Evolutionary conservation across 2,888 invertebrate species (phyloP).

Genomic region (Cryptocheilus praepositus): DNA sequence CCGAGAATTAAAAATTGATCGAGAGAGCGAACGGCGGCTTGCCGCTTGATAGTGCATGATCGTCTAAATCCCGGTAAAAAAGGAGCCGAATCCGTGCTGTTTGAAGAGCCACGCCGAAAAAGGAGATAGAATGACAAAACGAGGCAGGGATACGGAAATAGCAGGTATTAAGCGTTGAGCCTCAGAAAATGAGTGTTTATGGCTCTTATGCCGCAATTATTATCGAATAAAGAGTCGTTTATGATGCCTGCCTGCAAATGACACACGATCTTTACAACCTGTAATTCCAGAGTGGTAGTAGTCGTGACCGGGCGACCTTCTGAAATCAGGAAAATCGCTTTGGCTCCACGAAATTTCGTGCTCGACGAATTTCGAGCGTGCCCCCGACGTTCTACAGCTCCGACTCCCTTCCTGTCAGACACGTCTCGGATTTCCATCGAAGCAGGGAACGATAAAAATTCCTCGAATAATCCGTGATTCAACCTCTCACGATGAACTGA

Average conservation of each 20-base stretch:
- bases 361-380: too few relatives aligned
- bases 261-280: slow-evolving; percentile 62
- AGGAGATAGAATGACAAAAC: slow-evolving; percentile 44
- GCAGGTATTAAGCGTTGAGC: slow-evolving; percentile 54
- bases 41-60: too few relatives aligned
- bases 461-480: slow-evolving; percentile 20
- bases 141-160: slow-evolving; percentile 48
- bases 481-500: slow-evolving; percentile 1
- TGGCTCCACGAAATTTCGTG: background rate
- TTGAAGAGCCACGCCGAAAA: slow-evolving; percentile 22
- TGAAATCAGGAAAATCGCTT: slow-evolving; percentile 39
- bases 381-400: too few relatives aligned
- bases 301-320: slow-evolving; percentile 17
- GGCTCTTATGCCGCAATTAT: slow-evolving; percentile 65
- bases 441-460: slow-evolving; percentile 16
- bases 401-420: background rate
- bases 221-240: slow-evolving; percentile 72
- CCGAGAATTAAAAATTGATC: too few relatives aligned
- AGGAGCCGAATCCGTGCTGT: background rate
- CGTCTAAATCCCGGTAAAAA: too few relatives aligned
- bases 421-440: background rate
- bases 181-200: slow-evolving; percentile 66
- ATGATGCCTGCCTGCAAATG: slow-evolving; percentile 62
- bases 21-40: too few relatives aligned
- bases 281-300: slow-evolving; percentile 51